Conservation (phyloP, 2,888 invertebrate genomes). For the Gymnoscelis rufifasciata region DNA sequence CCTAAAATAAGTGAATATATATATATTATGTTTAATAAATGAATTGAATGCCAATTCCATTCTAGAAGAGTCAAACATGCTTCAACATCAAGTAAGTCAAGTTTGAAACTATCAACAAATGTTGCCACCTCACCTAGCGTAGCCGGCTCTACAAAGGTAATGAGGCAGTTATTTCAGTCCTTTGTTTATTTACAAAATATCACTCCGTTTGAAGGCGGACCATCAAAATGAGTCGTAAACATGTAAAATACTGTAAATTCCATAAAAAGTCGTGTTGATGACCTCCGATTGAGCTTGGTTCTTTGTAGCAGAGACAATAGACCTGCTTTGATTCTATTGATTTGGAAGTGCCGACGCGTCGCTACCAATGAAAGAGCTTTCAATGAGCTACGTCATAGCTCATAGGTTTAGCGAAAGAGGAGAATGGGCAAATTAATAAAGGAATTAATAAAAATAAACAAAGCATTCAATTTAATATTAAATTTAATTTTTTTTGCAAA, state of each 20-base stretch:
- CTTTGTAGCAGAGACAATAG: slow-evolving; percentile 76
- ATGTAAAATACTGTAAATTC: slow-evolving; percentile 74
- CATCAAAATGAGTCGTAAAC: slow-evolving; percentile 77
- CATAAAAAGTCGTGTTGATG: slow-evolving; percentile 79
- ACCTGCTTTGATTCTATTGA: slow-evolving; percentile 58
- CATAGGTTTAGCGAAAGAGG: too few relatives aligned
- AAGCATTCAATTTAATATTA: too few relatives aligned
- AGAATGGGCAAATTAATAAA: slow-evolving; percentile 1
- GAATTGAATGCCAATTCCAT: too few relatives aligned
- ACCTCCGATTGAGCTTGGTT: slow-evolving; percentile 71
- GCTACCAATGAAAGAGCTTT: slow-evolving; percentile 11
- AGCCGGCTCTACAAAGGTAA: slow-evolving; percentile 75
- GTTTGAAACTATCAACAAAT: slow-evolving; percentile 50
- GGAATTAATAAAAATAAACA: too few relatives aligned
- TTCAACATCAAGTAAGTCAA: slow-evolving; percentile 36
- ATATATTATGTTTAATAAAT: too few relatives aligned
- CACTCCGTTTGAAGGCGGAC: slow-evolving; percentile 79
- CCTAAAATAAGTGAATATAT: too few relatives aligned
- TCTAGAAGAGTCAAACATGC: slow-evolving; percentile 16
- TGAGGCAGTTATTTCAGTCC: slow-evolving; percentile 75
- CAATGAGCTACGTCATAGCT: slow-evolving; percentile 25
- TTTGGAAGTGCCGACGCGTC: slow-evolving; percentile 37
- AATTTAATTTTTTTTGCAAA: too few relatives aligned
- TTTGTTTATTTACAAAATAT: slow-evolving; percentile 79
- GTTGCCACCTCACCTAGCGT: slow-evolving; percentile 52